Conservation (phyloP, 2,888 invertebrate genomes). For the Drosophila kuntzei region DNA sequence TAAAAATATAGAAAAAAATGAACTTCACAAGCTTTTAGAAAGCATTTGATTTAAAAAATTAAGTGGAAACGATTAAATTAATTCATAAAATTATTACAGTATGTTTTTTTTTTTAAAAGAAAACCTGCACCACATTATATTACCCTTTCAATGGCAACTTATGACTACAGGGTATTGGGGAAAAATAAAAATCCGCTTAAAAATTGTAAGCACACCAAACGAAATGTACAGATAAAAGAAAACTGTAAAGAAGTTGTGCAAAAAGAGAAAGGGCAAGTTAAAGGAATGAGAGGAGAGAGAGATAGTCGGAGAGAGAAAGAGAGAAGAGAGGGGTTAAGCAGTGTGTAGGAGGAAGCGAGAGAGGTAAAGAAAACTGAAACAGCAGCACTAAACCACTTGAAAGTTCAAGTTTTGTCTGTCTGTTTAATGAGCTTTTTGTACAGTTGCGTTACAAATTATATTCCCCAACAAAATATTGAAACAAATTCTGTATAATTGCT, state of each 20-base stretch:
- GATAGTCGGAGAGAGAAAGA: neutral
- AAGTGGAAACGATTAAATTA: no score
- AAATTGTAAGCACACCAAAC: slow-evolving; percentile 61
- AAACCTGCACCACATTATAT: neutral
- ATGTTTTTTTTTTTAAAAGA: no score
- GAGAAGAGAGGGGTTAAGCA: neutral
- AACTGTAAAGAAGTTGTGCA: slow-evolving; percentile 36
- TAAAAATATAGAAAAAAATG: no score
- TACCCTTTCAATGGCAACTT: neutral
- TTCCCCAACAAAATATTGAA: slow-evolving; percentile 16
- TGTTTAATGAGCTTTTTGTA: slow-evolving; percentile 60
- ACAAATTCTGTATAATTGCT: slow-evolving; percentile 26
- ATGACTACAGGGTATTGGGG: slow-evolving; percentile 9
- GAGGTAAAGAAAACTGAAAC: slow-evolving; percentile 6
- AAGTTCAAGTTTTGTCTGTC: slow-evolving; percentile 33
- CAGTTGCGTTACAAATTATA: slow-evolving; percentile 39
- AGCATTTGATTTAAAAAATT: no score
- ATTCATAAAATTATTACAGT: no score
- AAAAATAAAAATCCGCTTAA: slow-evolving; percentile 68
- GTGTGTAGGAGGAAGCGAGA: neutral
- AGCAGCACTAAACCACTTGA: slow-evolving; percentile 18
- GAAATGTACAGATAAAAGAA: slow-evolving; percentile 48
- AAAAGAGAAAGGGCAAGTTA: slow-evolving; percentile 2
- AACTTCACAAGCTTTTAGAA: no score
- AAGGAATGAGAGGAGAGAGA: neutral